Percentiles rank a stretch among this genome's conserved stretches.
These are phyloP conservation scores for Leptinotarsa undecemlineata DNA, from an alignment of 1,140 invertebrate species.

Conservation along the genomic window DNA sequence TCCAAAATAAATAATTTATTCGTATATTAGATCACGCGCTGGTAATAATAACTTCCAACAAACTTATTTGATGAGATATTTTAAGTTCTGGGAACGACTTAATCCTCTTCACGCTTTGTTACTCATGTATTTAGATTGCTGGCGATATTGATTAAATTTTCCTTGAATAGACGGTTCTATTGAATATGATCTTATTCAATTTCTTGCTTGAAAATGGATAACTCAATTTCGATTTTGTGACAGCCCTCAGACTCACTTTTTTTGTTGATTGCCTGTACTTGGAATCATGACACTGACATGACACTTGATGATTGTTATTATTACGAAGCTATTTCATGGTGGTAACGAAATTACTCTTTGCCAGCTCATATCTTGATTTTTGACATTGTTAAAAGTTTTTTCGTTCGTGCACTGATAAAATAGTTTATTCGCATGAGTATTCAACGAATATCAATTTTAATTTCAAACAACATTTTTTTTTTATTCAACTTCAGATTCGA, in stretches of 20 bases:
- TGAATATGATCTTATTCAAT: not conserved
- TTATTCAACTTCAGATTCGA: no score
- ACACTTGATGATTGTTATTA: no score
- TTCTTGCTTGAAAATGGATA: not conserved
- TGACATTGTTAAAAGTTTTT: no score
- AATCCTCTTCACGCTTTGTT: constrained; percentile 19
- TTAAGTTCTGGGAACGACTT: constrained; percentile 19
- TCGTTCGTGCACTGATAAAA: no score
- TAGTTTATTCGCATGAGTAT: no score
- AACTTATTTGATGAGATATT: constrained; percentile 24
- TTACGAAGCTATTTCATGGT: no score
- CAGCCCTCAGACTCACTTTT: not conserved
- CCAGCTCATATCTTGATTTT: no score
- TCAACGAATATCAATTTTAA: no score
- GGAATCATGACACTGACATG: no score
- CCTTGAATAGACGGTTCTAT: not conserved
- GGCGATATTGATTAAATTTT: constrained; percentile 10
- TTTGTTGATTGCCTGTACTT: not conserved
- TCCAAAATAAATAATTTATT: constrained; percentile 22
- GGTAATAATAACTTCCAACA: constrained; percentile 13
- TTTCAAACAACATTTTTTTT: no score
- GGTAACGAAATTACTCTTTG: no score
- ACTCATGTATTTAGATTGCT: constrained; percentile 7
- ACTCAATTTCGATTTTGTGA: not conserved
- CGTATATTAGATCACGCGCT: constrained; percentile 21